Base-by-base conservation (phyloP, 2,113 vertebrate species). In the Mola mola region DNA sequence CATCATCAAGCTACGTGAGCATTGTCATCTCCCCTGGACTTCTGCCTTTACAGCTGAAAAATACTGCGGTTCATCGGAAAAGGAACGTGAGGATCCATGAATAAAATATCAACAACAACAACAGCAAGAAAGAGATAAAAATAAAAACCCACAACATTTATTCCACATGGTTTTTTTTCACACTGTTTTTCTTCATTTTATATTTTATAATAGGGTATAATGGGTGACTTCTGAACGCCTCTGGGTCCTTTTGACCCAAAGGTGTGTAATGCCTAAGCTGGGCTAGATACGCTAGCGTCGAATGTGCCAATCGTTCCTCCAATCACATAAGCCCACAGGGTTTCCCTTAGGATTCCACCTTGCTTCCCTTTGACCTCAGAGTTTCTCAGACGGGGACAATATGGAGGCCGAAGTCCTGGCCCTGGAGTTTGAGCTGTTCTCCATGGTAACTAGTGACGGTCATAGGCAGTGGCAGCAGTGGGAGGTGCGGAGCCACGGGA, bases 401-500 rank as follows among this genome's bases (percentile, higher is more conserved):
- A 90, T 95, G 96, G 92, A 96, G 95, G 92, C 95, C 94, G 86
- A 92, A 93, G 91, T 94, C 94, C 83, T 94, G 94, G 90, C 94
- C 94, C 92, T 97, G 95, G 87, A 97, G 94, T 93, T 95, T 96
- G 94, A 95, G 93, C 92, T 94, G 95, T 93, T 98, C 95, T 93
- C 95, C 94, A 85, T 97, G 93, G 95, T 97, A 97, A 96, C 95
- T 99, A 98, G 96, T 99, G 97, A 94, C 97, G 97, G 96, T 99
- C 97, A 90, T 99, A 99, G 95, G 96, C 97, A 95, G 96, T 94
- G 96, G 97, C 96, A 97, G 96, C 95, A 96, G 97, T 94, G 95
- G 97, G 95, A 93, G 97, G 97, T 90, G 96, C 97, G 90, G 96
- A 94, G 93, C 97, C 97, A 94, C 97, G 94, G 92, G 97, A 96